A percentile compares a stretch with the other conserved stretches of the same genome.
Evolutionary conservation across 2,113 vertebrate species (phyloP).

Genomic region (Cichladusa arquata): DNA sequence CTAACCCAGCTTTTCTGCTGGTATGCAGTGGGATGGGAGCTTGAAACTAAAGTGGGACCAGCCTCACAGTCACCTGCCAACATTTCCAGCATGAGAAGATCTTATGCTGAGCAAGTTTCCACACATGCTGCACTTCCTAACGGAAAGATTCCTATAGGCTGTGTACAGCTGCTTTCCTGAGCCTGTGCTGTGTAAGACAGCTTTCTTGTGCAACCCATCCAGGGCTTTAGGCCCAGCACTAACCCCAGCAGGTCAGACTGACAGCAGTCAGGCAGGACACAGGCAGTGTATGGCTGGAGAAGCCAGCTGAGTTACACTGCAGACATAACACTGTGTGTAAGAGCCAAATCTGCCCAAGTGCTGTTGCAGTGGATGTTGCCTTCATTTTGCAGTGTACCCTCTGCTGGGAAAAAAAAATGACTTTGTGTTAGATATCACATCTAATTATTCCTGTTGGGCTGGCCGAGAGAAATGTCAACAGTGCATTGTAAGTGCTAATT

Average conservation of each 20-base stretch:
- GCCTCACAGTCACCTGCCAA: neutral
- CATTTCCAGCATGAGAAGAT: neutral
- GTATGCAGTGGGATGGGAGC: neutral
- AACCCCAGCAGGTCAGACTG: neutral
- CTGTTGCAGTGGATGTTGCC: constrained; percentile 11
- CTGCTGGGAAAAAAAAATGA: constrained; percentile 51
- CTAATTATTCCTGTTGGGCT: constrained; percentile 70
- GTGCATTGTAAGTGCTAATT: constrained; percentile 72
- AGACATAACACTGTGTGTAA: neutral
- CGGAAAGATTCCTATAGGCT: neutral
- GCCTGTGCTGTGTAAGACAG: neutral
- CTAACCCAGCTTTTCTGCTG: neutral
- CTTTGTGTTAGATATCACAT: constrained; percentile 63
- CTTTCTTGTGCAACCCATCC: neutral
- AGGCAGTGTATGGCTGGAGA: neutral
- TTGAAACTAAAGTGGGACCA: neutral
- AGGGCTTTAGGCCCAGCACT: neutral
- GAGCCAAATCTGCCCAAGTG: neutral
- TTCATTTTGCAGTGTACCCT: constrained; percentile 53
- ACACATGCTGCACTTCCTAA: neutral
- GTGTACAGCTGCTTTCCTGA: neutral
- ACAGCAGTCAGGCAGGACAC: neutral
- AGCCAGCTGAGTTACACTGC: neutral
- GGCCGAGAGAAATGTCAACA: constrained; percentile 69
- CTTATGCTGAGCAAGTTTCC: neutral